Evolutionary conservation across 2,888 invertebrate genomes (phyloP), one percentile per base, ranked within the genome.

Genomic region (Epinotia bilunana): DNA sequence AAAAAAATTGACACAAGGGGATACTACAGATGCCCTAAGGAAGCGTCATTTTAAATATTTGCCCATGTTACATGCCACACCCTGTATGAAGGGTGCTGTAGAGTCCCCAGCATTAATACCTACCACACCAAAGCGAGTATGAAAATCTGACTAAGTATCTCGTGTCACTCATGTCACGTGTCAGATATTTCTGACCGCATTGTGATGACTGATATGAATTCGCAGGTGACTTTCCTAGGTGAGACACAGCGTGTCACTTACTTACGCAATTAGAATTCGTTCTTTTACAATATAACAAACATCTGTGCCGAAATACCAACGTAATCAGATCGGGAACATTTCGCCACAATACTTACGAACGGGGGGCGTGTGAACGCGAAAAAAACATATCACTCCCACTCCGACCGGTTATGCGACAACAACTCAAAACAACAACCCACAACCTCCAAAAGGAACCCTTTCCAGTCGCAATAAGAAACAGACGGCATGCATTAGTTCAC

Each of bases 381-480:
- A 92, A 92, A 93, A 92, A 89, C 92, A 92, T 90, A 92, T 92
- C 89, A 93, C 93, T 92, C 93, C 93, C 93, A 93, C 92, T 89
- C 83, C 83, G 84, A 87, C 88, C 88, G 88, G 89, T 90, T 88
- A 84, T 86, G 81, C 82, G 78, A 81, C 80, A 78, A 81, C 90
- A 83, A 90, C 84, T 77, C 83, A 87, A 33, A 61, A 39, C 33
- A 71, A 49, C 61, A 33, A 12, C 55, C 68, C 61, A 58, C 80
- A 77, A 81, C 78, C 79, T 79, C 76, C 39, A 86, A 84, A 85
- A 81, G 85, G 78, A 80, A 84, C 90, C 82, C 84, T 90, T 79
- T 58, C 16, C 63, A 77, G n/a, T 78, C 49, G 80, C 28, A 79
- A 87, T 91, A 92, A 86, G 85, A 84, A 72, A 64, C 77, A 77